Evolutionary conservation across 2,888 invertebrate genomes (phyloP), one percentile per base, ranked within the genome.

Genomic region (Brachyopa scutellaris): DNA sequence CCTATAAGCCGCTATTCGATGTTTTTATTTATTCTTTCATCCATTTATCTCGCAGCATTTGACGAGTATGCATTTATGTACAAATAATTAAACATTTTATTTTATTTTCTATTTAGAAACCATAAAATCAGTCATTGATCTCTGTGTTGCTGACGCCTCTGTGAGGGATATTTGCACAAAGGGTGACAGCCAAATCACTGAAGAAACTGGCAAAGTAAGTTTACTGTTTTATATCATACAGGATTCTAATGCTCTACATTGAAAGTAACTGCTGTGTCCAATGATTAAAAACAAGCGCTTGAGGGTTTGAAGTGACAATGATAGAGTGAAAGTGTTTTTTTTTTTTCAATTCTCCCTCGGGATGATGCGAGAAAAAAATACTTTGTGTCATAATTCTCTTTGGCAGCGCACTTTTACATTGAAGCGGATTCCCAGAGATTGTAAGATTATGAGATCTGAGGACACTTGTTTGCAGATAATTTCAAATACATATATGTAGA

Each of bases 161-260:
- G 97, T 97, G 5, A 93, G 96, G 87, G 96, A 96, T 88, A 93
- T 99, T 85, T 99, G 99, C 91, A 96, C 96, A 90, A 94, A 93
- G 90, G 99, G 99, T 51, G 99, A 99, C 91, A 93, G 93, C 88
- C 92, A 96, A 84, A 91, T 99, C 80, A 88, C 93, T 51, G 98
- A 99, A 85, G 98, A 98, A 92, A 98, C 99, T 40, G 94, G 94
- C 85, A 98, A 97, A 92, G 97, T 98, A 87, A 88, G 88, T 87
- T 45, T 31, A 13, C 9, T 26, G 6, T n/a, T 31, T n/a, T 57
- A 49, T 9, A 6, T 9, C 1, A 8, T n/a, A 19, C n/a, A n/a
- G n/a, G n/a, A n/a, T n/a, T n/a, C n/a, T n/a, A n/a, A n/a, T n/a
- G n/a, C n/a, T n/a, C n/a, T n/a, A n/a, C n/a, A n/a, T n/a, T n/a